Base-by-base conservation (phyloP, 2,113 vertebrate species). In the Bubo bubo region DNA sequence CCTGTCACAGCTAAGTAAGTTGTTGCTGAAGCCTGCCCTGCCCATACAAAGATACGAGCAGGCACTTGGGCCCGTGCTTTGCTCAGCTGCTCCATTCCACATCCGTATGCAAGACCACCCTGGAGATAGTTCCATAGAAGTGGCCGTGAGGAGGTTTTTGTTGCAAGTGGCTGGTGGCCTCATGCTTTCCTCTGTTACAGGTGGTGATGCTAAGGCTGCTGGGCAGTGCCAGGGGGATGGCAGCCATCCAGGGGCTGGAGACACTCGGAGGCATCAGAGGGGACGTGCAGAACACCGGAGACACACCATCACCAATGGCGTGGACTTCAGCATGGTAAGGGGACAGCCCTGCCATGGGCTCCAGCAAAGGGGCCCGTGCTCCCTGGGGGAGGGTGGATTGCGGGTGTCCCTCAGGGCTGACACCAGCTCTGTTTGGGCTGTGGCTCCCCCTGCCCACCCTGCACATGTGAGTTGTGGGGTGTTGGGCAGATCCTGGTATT, bases 281-380 rank as follows among this genome's bases (percentile, higher is more conserved):
- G 97, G 97, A 45, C 98, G 98, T 18, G 98, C 98, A 2, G 99
- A 99, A 9, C 99, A 98, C 73, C 98, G 99, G 52, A 98, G 99
- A n/a, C 99, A 99, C 90, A 99, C 99, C 76, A 99, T 99, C 96
- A 98, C 99, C 93, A 99, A 96, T 0, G 99, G 99, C 1, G 98
- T 99, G 83, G 99, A 99, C 97, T 99, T 99, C 26, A 97, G 98
- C 94, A 96, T 99, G 99, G 99, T 99, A 96, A 83, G 97, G 27
- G 26, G 28, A 27, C 17, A 41, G 37, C 22, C 32, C 28, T 47
- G 62, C 13, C 8, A 3, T 8, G 39, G 59, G 19, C 18, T 70
- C 5, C 37, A 21, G 14, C 5, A 3, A 49, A 45, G 22, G 52
- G 28, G 26, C 49, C 41, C 4, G 1, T 13, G 13, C 27, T n/a